Evolutionary conservation across 2,888 invertebrate species (phyloP).

Genomic region (Rapana venosa): DNA sequence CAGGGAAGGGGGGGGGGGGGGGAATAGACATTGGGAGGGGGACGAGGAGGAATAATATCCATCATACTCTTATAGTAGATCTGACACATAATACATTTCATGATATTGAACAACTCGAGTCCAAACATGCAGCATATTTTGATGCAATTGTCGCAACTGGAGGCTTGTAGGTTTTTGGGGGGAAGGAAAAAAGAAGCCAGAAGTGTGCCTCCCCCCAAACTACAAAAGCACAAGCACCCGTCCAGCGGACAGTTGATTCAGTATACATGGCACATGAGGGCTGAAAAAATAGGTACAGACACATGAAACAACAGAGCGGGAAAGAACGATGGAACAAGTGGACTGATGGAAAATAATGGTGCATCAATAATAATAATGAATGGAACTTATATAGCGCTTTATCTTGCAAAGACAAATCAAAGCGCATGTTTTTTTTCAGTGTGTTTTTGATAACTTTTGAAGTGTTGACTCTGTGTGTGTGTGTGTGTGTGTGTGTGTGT

Average conservation of each 20-base stretch:
- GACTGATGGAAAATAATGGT: neutral
- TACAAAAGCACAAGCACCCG: neutral
- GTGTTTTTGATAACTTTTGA: too few species aligned
- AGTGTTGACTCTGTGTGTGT: too few species aligned
- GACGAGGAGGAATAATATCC: neutral
- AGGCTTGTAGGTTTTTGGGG: neutral
- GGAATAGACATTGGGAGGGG: neutral
- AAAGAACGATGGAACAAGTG: neutral
- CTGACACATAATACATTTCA: neutral
- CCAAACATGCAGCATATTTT: neutral
- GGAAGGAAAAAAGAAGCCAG: neutral
- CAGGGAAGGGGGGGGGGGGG: neutral
- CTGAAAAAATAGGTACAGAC: neutral
- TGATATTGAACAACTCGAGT: neutral
- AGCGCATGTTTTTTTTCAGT: too few species aligned
- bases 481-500: too few species aligned
- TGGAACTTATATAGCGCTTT: too few species aligned
- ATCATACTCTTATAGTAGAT: neutral
- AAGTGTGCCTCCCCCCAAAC: neutral
- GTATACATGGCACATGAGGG: neutral
- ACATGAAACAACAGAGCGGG: neutral
- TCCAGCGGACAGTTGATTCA: neutral
- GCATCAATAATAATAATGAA: too few species aligned
- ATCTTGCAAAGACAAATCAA: too few species aligned
- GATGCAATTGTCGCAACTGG: too few species aligned